Evolutionary conservation across 2,797 vertebrate genomes (phyloP).

Genomic region (Micrastur ruficollis): DNA sequence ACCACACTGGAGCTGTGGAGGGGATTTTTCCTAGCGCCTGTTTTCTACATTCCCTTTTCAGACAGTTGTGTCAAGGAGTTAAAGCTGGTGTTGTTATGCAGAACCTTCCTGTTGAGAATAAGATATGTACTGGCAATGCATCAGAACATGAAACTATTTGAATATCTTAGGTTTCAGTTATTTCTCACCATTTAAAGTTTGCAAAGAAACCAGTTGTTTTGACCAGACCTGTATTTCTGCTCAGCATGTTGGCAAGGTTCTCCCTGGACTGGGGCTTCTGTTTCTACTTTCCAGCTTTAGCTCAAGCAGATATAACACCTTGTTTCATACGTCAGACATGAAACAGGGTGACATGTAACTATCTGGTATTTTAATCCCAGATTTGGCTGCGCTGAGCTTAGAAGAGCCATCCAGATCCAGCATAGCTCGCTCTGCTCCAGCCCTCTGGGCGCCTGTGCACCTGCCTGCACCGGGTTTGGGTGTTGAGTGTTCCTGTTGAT

Average conservation of each 20-base stretch:
- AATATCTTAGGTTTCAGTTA: background rate
- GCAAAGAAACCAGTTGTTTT: background rate
- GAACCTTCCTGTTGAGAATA: background rate
- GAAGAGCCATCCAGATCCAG: accelerated
- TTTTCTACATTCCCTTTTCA: background rate
- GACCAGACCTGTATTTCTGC: background rate
- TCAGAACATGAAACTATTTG: background rate
- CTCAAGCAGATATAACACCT: background rate
- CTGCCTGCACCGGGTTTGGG: accelerated
- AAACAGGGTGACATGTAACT: background rate
- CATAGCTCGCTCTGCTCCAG: background rate
- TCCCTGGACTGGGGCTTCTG: background rate
- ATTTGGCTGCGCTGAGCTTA: accelerated
- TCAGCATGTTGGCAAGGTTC: background rate
- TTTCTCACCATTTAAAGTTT: background rate
- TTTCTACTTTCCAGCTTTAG: background rate
- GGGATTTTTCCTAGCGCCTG: background rate
- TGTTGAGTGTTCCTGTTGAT: background rate
- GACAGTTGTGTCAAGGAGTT: background rate
- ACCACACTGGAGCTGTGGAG: background rate
- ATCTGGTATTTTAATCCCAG: background rate
- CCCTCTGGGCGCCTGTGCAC: accelerated
- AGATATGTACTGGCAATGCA: background rate
- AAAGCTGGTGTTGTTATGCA: background rate
- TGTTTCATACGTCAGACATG: background rate